A percentile compares a stretch with the other conserved stretches of the same genome.
Conservation (phyloP, 64 coral and sea anemone genomes). For the Stichodactyla helianthus region DNA sequence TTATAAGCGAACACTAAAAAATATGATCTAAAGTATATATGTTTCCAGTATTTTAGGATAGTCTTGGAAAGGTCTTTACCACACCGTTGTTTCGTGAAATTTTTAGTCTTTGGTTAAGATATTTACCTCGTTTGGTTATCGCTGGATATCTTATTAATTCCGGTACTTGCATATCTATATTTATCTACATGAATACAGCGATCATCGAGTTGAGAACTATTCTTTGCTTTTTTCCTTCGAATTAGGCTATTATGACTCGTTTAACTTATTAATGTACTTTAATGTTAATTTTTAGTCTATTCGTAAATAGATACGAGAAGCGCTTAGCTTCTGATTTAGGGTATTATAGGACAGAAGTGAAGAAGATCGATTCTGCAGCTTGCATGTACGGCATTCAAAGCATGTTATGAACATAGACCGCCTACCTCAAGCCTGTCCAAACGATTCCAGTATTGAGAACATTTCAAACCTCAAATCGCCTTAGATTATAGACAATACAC, state of each 20-base stretch:
- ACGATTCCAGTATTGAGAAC: neutral
- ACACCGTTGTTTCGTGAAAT: neutral
- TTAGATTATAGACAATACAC: neutral
- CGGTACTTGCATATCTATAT: neutral
- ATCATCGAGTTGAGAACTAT: neutral
- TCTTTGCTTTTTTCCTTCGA: neutral
- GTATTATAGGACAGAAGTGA: neutral
- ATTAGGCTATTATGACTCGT: neutral
- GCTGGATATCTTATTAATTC: constrained; percentile 6
- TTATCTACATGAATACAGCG: neutral
- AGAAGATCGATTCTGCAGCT: neutral
- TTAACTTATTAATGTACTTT: neutral
- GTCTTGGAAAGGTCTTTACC: neutral
- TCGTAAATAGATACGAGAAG: neutral
- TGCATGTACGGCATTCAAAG: constrained; percentile 5
- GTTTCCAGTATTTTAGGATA: neutral
- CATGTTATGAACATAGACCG: neutral
- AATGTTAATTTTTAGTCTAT: neutral
- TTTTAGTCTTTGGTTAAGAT: neutral
- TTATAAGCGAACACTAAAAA: neutral
- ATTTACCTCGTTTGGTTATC: neutral
- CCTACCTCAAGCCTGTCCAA: constrained; percentile 6
- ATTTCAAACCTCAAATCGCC: neutral
- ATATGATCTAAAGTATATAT: neutral
- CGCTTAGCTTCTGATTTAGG: neutral